Evolutionary conservation across 2,113 vertebrate species (phyloP).

Genomic region (Oncorhynchus tshawytscha): DNA sequence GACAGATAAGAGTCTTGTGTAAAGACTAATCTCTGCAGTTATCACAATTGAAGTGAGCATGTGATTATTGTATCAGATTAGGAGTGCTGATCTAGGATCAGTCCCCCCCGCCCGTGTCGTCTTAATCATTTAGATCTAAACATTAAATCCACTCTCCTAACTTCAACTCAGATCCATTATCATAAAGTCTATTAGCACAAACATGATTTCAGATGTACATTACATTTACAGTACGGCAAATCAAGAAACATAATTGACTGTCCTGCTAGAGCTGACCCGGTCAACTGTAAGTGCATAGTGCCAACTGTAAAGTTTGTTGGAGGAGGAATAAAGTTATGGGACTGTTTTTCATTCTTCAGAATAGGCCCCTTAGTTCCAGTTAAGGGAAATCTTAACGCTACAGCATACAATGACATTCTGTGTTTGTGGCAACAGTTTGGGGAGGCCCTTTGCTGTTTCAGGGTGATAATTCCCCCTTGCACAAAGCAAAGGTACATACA

Average conservation of each 20-base stretch:
- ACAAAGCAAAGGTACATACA: no score
- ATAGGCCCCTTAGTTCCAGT: no score
- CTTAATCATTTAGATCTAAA: no score
- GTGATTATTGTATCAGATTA: neutral
- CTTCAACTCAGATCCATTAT: neutral
- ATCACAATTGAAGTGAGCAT: neutral
- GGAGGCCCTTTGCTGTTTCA: no score
- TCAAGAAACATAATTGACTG: neutral
- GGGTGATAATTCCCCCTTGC: no score
- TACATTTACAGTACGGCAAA: neutral
- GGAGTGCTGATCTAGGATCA: neutral
- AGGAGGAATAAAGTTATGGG: no score
- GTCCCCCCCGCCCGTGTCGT: neutral
- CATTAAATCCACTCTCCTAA: neutral
- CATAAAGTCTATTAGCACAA: neutral
- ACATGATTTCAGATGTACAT: neutral
- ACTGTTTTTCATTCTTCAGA: no score
- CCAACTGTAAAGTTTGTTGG: no score
- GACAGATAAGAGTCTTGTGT: neutral
- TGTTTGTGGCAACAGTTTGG: no score
- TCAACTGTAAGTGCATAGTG: no score
- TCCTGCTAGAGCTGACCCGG: neutral
- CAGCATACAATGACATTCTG: no score
- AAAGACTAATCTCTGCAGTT: slow-evolving; percentile 2
- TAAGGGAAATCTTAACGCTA: no score